Evolutionary conservation across 2,113 vertebrate species (phyloP), one percentile per base, ranked within the genome.

Genomic region (Megaptera novaeangliae): DNA sequence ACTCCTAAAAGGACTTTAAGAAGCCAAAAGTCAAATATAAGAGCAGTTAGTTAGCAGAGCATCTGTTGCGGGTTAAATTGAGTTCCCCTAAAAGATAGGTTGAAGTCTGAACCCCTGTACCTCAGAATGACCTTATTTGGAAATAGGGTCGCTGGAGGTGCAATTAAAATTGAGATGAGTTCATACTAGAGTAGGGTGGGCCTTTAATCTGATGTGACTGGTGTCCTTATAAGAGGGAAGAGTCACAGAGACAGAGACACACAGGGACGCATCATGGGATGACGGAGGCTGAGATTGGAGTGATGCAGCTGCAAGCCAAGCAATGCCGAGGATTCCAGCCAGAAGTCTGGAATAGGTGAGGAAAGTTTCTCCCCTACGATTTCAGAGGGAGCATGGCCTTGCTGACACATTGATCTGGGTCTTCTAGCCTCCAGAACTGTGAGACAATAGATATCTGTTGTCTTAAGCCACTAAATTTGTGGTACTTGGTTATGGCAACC

Each of bases 221-320:
- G 34, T 2, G 39, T 61, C 39, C 52, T 71, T 81, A n/a, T 6
- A 9, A 68, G 46, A 80, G 9, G 46, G 63, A 69, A 80, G 39
- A 8, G 71, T 44, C 39, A 44, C 7, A 74, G 44, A 72, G 10
- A 29, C 7, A 72, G 72, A 72, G 15, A 71, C 39, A 39, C 18
- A 49, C 2, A 1, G 21, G 63, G 15, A 36, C 3, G 10, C 27
- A 31, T 10, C 72, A 34, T 27, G 44, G 9, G 72, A 20, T 18
- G 72, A 18, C 8, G 0, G 39, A n/a, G 63, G 55, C 64, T 63
- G 64, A 25, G 34, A 80, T 5, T 2, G 13, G 61, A 63, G 55
- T 39, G 39, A 14, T 2, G 7, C 14, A 3, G 0, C 27, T 27
- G 0, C 0, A 31, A 81, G 52, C 31, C 64, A 1, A n/a, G 52